A percentile compares a stretch with the other conserved stretches of the same genome.
Conservation (phyloP, 2,797 vertebrate genomes). For the Mallotus villosus region DNA sequence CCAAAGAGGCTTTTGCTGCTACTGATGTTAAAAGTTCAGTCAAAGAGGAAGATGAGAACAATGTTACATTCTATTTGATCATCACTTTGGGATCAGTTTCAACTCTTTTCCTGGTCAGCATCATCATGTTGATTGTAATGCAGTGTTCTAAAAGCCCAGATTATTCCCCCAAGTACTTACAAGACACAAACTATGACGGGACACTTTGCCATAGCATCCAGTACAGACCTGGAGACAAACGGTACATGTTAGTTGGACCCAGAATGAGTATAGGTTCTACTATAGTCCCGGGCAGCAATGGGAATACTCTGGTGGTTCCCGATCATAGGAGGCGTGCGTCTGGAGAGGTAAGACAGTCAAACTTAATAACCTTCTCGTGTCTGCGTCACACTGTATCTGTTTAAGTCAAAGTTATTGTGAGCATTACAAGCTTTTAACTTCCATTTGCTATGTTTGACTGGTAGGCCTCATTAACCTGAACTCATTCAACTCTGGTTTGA, state of each 20-base stretch:
- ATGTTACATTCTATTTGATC: slow-evolving; percentile 36
- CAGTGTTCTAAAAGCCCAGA: slow-evolving; percentile 46
- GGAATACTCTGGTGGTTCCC: slow-evolving; percentile 52
- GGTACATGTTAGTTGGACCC: slow-evolving; percentile 50
- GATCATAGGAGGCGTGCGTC: slow-evolving; percentile 33
- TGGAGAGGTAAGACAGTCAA: slow-evolving; percentile 55
- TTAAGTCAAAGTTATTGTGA: neutral
- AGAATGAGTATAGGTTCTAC: slow-evolving; percentile 46
- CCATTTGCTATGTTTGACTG: neutral
- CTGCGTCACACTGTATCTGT: slow-evolving; percentile 61
- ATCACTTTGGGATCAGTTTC: slow-evolving; percentile 33
- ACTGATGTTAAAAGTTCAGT: slow-evolving; percentile 25
- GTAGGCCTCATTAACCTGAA: too few relatives aligned
- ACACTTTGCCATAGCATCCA: slow-evolving; percentile 58
- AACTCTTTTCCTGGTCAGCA: slow-evolving; percentile 35
- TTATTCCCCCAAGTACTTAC: slow-evolving; percentile 48
- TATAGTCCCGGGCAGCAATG: slow-evolving; percentile 54
- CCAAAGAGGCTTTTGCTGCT: slow-evolving; percentile 31
- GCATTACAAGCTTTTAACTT: neutral
- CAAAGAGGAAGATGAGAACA: slow-evolving; percentile 11
- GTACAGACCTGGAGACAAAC: slow-evolving; percentile 51
- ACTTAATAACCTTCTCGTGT: too few relatives aligned
- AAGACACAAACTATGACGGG: slow-evolving; percentile 55
- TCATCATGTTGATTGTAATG: slow-evolving; percentile 46
- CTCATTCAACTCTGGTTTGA: too few relatives aligned